Conservation (phyloP, 1,140 invertebrate genomes). For the Drosophila miranda region DNA sequence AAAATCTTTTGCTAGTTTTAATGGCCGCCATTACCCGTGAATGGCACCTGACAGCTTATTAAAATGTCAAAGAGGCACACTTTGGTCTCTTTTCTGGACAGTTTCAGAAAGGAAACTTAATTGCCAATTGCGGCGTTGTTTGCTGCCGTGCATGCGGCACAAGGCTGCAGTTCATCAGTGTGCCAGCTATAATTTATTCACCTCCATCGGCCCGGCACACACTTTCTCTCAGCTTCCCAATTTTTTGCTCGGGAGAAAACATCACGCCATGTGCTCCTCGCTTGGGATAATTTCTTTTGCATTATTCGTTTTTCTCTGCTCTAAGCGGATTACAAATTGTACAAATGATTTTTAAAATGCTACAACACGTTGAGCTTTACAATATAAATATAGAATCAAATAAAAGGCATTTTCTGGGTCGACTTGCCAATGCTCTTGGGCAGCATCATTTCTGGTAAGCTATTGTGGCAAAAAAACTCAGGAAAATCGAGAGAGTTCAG, state of each 20-base stretch:
- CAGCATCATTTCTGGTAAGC: not conserved
- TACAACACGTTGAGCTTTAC: constrained; percentile 6
- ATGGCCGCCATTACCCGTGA: constrained; percentile 22
- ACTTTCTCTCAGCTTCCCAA: constrained; percentile 14
- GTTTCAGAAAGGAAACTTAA: constrained; percentile 33
- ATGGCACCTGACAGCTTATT: constrained; percentile 69
- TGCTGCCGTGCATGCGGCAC: not conserved
- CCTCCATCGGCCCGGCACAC: constrained; percentile 58
- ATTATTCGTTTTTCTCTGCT: constrained; percentile 10
- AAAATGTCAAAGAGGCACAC: constrained; percentile 56
- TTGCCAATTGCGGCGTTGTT: constrained; percentile 31
- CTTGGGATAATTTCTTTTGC: constrained; percentile 48
- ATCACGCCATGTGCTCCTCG: constrained; percentile 44
- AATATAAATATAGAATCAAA: constrained; percentile 1
- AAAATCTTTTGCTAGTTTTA: constrained; percentile 22
- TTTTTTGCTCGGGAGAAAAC: constrained; percentile 17
- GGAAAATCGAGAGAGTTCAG: too few species aligned
- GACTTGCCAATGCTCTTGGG: constrained; percentile 8
- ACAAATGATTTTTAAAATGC: constrained; percentile 51
- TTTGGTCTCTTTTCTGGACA: constrained; percentile 16
- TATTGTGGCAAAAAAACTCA: not conserved
- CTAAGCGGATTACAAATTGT: constrained; percentile 36
- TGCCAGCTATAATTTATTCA: constrained; percentile 69
- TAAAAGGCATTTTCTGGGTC: not conserved
- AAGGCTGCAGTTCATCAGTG: constrained; percentile 61